These are phyloP conservation scores for Clivina fossor DNA, from an alignment of 2,888 invertebrate genomes.

Conservation along the genomic window DNA sequence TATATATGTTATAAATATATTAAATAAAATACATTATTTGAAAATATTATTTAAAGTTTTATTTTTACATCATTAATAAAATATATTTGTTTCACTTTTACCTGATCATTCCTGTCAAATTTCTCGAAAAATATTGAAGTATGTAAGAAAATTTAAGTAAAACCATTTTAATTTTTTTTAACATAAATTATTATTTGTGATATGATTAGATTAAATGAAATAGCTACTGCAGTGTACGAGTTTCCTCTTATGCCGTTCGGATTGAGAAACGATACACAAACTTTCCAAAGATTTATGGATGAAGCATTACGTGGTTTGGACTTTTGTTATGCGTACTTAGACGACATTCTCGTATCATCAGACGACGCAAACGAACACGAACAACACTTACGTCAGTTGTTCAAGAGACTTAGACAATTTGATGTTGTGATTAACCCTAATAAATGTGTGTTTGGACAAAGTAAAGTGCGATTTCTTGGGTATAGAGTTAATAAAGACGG, in stretches of 20 bases:
- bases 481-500: slow-evolving; percentile 35
- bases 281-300: slow-evolving; percentile 15
- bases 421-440: slow-evolving; percentile 37
- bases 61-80: no score
- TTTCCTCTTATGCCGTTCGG: slow-evolving; percentile 10
- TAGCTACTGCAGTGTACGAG: no score
- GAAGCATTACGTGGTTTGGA: background rate
- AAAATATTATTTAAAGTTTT: no score
- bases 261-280: slow-evolving; percentile 9
- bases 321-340: slow-evolving; percentile 38
- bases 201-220: no score
- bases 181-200: no score
- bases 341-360: slow-evolving; percentile 41
- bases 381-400: slow-evolving; percentile 33
- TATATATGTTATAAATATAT: no score
- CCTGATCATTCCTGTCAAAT: no score
- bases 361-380: slow-evolving; percentile 36
- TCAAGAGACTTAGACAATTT: slow-evolving; percentile 35
- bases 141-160: no score
- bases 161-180: no score
- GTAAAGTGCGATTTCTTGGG: slow-evolving; percentile 35
- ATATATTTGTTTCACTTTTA: no score
- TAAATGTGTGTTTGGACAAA: slow-evolving; percentile 39
- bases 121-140: no score
- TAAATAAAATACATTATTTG: no score